Percentiles rank a stretch among this genome's conserved stretches.
These are phyloP conservation scores for Habrosyne pyritoides DNA, from an alignment of 2,888 invertebrate species.

Conservation along the genomic window DNA sequence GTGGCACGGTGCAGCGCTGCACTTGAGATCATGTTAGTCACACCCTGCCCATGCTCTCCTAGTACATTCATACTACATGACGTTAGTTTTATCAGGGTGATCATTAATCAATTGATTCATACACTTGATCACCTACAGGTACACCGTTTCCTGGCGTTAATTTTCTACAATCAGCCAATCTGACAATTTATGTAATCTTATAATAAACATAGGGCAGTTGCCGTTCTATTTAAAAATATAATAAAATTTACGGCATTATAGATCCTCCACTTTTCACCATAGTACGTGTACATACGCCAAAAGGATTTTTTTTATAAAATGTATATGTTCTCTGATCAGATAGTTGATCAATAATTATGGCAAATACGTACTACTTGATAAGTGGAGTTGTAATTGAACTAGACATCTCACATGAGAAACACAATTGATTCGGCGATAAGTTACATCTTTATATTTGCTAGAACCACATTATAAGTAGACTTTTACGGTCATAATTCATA, in stretches of 20 bases:
- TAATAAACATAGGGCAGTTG: not conserved
- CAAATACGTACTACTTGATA: not conserved
- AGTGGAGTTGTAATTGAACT: not conserved
- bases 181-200: not conserved
- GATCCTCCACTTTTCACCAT: not conserved
- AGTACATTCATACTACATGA: slow-evolving; percentile 37
- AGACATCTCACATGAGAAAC: not conserved
- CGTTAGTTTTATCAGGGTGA: not conserved
- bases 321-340: not conserved
- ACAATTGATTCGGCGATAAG: not conserved
- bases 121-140: slow-evolving; percentile 1
- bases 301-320: too few species aligned
- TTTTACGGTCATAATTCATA: not conserved
- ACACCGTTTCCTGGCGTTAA: not conserved
- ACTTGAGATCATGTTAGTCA: slow-evolving; percentile 59
- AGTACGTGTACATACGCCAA: not conserved
- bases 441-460: not conserved
- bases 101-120: not conserved
- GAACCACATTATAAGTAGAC: not conserved
- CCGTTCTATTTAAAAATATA: not conserved
- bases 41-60: slow-evolving; percentile 39
- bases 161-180: too few species aligned
- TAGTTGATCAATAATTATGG: not conserved
- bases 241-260: not conserved
- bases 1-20: slow-evolving; percentile 8